A percentile compares a stretch with the other conserved stretches of the same genome.
phyloP scores from a whole-genome alignment of 92 coral and sea anemone genomes.

The Chrysogorgia sp. region DNA sequence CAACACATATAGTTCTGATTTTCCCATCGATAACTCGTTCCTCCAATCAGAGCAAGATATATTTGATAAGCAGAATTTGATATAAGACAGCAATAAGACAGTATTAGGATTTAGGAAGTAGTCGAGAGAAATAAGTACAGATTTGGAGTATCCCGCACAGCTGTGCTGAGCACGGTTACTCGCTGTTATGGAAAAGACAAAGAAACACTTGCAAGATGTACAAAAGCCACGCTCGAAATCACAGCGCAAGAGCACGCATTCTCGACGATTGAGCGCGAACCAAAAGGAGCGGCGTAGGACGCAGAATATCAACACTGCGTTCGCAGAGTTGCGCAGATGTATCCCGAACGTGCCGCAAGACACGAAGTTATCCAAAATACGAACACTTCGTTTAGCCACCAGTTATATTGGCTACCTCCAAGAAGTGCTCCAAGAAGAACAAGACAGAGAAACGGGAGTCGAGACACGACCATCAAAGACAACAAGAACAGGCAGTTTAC shows the following conservation, averaged over 20 bases:
- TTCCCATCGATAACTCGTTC: constrained; percentile 31
- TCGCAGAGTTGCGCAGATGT: constrained; percentile 46
- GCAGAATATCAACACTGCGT: constrained; percentile 44
- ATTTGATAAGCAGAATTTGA: constrained; percentile 6
- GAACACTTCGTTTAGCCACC: constrained; percentile 41
- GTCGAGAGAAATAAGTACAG: neutral
- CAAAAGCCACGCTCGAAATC: constrained; percentile 40
- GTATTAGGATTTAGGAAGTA: neutral
- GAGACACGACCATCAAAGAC: constrained; percentile 14
- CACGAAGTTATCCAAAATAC: constrained; percentile 47
- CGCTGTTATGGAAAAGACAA: constrained; percentile 25
- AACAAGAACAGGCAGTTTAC: constrained; percentile 13
- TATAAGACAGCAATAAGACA: neutral
- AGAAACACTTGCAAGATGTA: constrained; percentile 18
- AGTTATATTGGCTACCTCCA: constrained; percentile 42
- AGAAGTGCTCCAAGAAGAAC: constrained; percentile 18
- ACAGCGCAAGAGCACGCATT: constrained; percentile 36
- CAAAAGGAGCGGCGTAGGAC: constrained; percentile 47
- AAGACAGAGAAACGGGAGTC: constrained; percentile 1
- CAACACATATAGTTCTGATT: constrained; percentile 33
- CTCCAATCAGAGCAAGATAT: constrained; percentile 20
- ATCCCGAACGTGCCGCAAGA: constrained; percentile 45
- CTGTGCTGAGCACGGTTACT: neutral
- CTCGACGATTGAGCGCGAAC: constrained; percentile 47
- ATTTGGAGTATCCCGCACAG: neutral